Evolutionary conservation across 2,113 vertebrate genomes (phyloP).

Genomic region (Parotia lawesii): DNA sequence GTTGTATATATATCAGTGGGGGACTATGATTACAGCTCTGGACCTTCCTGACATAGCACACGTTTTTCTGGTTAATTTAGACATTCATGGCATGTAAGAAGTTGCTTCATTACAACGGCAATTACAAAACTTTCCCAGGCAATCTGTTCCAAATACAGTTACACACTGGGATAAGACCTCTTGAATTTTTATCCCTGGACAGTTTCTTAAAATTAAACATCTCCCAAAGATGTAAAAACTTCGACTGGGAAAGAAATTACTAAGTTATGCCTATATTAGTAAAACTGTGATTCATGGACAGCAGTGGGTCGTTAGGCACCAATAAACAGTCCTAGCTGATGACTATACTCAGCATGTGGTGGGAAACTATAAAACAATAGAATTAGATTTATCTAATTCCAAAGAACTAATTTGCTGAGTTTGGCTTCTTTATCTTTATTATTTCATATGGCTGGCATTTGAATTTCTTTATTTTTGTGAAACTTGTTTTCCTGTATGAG

Average conservation of each 20-base stretch:
- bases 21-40: not conserved
- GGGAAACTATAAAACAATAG: not conserved
- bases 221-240: not conserved
- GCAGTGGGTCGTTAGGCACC: not conserved
- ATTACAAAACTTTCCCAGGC: not conserved
- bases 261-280: not conserved
- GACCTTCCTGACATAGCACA: not conserved
- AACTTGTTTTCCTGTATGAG: constrained; percentile 16
- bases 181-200: not conserved
- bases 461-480: constrained; percentile 11
- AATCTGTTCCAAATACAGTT: not conserved
- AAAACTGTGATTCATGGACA: not conserved
- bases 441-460: not conserved
- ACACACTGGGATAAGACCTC: not conserved
- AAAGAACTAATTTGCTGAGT: not conserved
- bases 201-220: not conserved
- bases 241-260: not conserved
- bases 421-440: not conserved
- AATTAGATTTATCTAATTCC: constrained; percentile 22
- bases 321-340: not conserved
- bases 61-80: not conserved
- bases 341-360: not conserved
- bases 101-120: not conserved
- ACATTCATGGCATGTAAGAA: not conserved
- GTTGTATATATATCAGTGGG: too few species aligned